Base-by-base conservation (phyloP, 2,888 invertebrate species). In the Dyspetes luteomarginatus region DNA sequence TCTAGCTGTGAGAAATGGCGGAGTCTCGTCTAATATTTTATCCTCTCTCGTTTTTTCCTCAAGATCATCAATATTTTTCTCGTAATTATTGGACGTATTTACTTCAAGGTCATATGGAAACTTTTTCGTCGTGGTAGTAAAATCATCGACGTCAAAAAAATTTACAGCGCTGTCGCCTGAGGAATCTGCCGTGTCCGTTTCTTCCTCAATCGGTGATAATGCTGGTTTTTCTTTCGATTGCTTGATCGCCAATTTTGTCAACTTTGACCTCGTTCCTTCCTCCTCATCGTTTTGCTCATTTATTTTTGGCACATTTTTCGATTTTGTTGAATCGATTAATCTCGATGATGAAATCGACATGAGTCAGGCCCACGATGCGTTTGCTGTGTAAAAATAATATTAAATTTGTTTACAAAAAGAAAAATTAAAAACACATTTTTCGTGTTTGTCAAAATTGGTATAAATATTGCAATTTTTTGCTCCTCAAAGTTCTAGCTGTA, bases 201-300 rank as follows among this genome's bases (percentile, higher is more conserved):
- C 86, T 65, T 86, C 85, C 62, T 86, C 85, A 26, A 85, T 86
- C 0, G 85, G 83, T 4, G 85, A 84, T 45, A 86, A 71, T n/a
- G 43, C 71, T 7, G 69, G 78, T 45, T 75, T 73, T 50, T 77
- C 81, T 19, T 72, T 78, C 15, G 56, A 67, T 56, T 75, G 36
- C n/a, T 81, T 79, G 26, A 68, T 69, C 17, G 22, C 56, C 19
- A 36, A 74, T 48, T 55, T 78, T 17, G 65, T 52, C 48, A 62
- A 30, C 52, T 41, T 76, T 56, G 43, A 50, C 62, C 62, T 78
- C 58, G 62, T 71, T 45, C 67, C 52, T 24, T 50, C 62, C 17
- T 48, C 76, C n/a, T 28, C 72, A 1, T 41, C 45, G 30, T 48
- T 67, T 30, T 64, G 52, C 3, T 67, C 71, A 7, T n/a, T n/a